Evolutionary conservation across 2,113 vertebrate genomes (phyloP), one percentile per base, ranked within the genome.

Genomic region (Loxodonta africana): DNA sequence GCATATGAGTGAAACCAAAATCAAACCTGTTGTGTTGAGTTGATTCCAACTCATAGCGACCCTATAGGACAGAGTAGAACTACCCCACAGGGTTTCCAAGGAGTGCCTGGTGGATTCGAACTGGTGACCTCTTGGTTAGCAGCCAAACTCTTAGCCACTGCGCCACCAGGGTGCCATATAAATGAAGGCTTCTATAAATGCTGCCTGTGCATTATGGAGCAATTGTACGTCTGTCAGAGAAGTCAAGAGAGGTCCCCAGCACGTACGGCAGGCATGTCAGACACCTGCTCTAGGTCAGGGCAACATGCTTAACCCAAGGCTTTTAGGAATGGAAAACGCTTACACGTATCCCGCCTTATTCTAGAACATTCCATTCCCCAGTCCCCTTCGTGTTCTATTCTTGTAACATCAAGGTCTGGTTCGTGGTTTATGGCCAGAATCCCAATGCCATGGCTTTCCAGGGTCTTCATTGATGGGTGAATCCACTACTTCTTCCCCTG

Each of bases 301-400:
- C 37, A 88, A 83, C 41, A 15, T 2, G 48, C n/a, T 62, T 51
- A 76, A 74, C 90, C 82, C 25, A 11, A 85, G 51, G 26, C 9
- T 57, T 73, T 90, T 37, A 89, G 94, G 82, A 95, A 88, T 63
- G 94, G 77, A 92, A 96, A 96, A 82, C 60, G 82, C 88, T 87
- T 53, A 65, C 91, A 96, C 85, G 30, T 65, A 96, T 97, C 87
- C 85, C 95, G 74, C n/a, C 33, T 23, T 15, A 9, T 65, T 92
- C 74, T 67, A 78, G 33, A 95, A 69, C 73, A 41, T 91, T 53
- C 78, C 62, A 46, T 41, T 83, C 83, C 85, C 77, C 5, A 62
- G 62, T 12, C 41, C 78, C 83, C 82, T 89, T 92, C 83, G 71
- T 44, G 63, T 53, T 53, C 76, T 81, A 20, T 53, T 93, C 67